phyloP scores from a whole-genome alignment of 2,888 invertebrate species.

The Morpho deidamia region DNA sequence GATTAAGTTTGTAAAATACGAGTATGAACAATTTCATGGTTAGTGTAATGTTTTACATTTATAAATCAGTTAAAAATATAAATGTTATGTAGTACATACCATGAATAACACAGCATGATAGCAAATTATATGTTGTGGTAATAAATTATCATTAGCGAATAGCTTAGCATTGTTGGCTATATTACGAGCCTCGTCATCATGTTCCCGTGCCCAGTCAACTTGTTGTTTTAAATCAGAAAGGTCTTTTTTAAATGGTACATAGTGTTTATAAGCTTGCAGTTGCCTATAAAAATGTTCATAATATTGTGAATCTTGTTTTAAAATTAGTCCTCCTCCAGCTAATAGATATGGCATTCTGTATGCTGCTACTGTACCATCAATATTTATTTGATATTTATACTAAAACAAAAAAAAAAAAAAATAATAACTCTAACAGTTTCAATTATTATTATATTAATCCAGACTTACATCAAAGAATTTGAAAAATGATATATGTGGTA shows the following conservation, averaged over 20 bases:
- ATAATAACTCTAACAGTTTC: too few species aligned
- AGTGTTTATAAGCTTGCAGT: slow-evolving; percentile 87
- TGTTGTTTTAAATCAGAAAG: slow-evolving; percentile 88
- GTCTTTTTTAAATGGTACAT: slow-evolving; percentile 88
- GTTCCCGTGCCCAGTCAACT: slow-evolving; percentile 85
- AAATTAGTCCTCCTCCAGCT: slow-evolving; percentile 90
- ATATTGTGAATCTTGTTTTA: slow-evolving; percentile 96
- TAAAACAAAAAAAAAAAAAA: slow-evolving; percentile 54
- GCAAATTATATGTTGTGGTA: slow-evolving; percentile 92
- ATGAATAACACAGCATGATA: slow-evolving; percentile 84
- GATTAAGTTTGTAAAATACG: not conserved
- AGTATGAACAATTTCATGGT: not conserved
- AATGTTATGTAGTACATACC: slow-evolving; percentile 35
- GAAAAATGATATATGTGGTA: slow-evolving; percentile 91
- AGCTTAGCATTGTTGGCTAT: slow-evolving; percentile 83
- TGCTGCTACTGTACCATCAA: slow-evolving; percentile 98
- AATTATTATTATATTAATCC: slow-evolving; percentile 3
- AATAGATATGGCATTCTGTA: slow-evolving; percentile 95
- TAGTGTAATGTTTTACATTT: too few species aligned
- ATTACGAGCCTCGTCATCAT: slow-evolving; percentile 82
- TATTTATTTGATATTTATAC: slow-evolving; percentile 96
- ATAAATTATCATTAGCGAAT: slow-evolving; percentile 86
- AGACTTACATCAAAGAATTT: slow-evolving; percentile 93
- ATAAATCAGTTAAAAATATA: too few species aligned
- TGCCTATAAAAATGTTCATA: slow-evolving; percentile 95